Base-by-base conservation (phyloP, 2,113 vertebrate genomes). In the Smithornis capensis region DNA sequence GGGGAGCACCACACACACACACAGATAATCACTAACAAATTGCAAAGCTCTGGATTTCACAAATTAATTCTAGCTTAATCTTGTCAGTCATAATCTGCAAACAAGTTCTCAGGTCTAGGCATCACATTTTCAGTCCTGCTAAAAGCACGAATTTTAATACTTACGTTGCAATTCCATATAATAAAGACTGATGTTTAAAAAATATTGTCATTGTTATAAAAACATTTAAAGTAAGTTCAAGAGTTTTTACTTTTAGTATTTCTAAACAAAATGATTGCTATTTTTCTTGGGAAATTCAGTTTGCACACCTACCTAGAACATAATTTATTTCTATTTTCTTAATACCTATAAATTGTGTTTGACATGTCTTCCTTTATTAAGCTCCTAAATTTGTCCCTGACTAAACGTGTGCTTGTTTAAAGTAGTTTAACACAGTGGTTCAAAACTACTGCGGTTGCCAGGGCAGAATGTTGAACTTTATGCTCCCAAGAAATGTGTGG, bases 291-390 rank as follows among this genome's bases (percentile, higher is more conserved):
- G 91, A 94, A 97, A 96, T 95, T 71, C 81, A 62, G 27, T 83
- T 90, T 93, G 60, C 73, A 82, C 53, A 60, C 76, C 73, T 93
- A 94, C 81, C 56, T 78, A 71, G 60, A 76, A 74, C 68, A 90
- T 70, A 92, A 95, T 92, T 94, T 63, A 44, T 87, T 96, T 93
- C 62, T 76, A 12, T 71, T 84, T 87, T 91, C 95, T 87, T 63
- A 89, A 83, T 94, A 97, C 75, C 59, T 92, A 83, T 92, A 86
- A 59, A 89, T 92, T 89, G 10, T 12, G 10, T 95, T 97, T 90
- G 92, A 96, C 83, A 96, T 78, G 52, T 92, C 96, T 95, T 86
- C 86, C 82, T 96, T 96, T 84, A 91, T 92, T 92, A 74, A 92
- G 59, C 80, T 94, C 87, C 93, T 96, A 87, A 94, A 96, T 95